Evolutionary conservation across 1,140 invertebrate species (phyloP).

Genomic region (Pararge aegeria): DNA sequence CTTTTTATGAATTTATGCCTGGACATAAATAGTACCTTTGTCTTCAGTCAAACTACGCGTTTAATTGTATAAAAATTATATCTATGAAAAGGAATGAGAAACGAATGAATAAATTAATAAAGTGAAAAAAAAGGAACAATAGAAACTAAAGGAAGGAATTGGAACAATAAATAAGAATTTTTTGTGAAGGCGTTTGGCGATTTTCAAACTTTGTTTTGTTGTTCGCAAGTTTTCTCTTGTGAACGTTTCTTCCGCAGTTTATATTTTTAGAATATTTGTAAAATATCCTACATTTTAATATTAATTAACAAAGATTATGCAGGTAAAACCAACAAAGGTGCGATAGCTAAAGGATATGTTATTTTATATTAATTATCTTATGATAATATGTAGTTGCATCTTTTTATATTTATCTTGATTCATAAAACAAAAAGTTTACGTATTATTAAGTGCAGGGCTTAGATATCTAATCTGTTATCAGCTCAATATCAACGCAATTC

Average conservation of each 20-base stretch:
- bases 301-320: background rate
- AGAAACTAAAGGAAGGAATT: background rate
- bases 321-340: too few relatives aligned
- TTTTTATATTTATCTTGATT: conserved; percentile 4
- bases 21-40: too few relatives aligned
- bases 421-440: conserved; percentile 23
- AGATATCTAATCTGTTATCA: conserved; percentile 69
- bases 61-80: too few relatives aligned
- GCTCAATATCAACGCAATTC: conserved; percentile 67
- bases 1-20: too few relatives aligned
- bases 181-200: background rate
- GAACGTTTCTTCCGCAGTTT: background rate
- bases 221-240: background rate
- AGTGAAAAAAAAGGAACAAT: background rate
- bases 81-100: too few relatives aligned
- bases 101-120: conserved; percentile 3
- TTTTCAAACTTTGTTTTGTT: background rate
- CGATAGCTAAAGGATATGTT: too few relatives aligned
- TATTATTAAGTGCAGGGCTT: conserved; percentile 61
- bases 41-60: too few relatives aligned
- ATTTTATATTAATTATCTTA: too few relatives aligned
- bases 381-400: background rate
- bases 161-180: conserved; percentile 2
- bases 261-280: too few relatives aligned
- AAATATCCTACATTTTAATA: background rate